Evolutionary conservation across 2,797 vertebrate species (phyloP), one percentile per base, ranked within the genome.

Genomic region (Pseudotriccus pelzelni): DNA sequence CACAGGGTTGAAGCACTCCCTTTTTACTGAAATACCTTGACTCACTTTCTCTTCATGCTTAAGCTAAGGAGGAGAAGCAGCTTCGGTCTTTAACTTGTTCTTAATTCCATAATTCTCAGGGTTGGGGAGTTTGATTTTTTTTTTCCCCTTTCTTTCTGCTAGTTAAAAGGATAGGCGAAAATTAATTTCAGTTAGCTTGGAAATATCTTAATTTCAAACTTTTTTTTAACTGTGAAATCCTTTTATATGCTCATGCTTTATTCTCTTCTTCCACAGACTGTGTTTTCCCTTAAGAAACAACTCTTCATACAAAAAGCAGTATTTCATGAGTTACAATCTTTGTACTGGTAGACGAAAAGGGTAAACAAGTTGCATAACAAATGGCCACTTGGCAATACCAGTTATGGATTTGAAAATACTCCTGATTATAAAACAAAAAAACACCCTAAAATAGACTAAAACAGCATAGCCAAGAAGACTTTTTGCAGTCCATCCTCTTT

Each of bases 361-460:
- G 47, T 94, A 95, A 97, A 94, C 89, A 96, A 88, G 82, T 95
- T 97, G 96, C 91, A 58, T 93, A 96, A 96, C 81, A 92, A 96
- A 89, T 80, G 72, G 76, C 58, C 56, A 80, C 78, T 96, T 97
- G 88, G 93, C 94, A 96, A 30, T 67, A 87, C 53, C 32, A 94
- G 12, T 92, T 70, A 30, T 91, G 68, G 85, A 63, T 85, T 85
- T 94, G 92, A 95, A 94, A 97, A 93, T 94, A 90, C 73, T 92
- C 75, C 89, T 96, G 94, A 87, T 93, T 97, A 55, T 93, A 87
- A 96, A 96, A 93, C 52, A 81, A 81, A 95, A 84, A 92, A 0
- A 0, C 1, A 24, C 28, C 83, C 60, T 53, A 89, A 95, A 95
- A 92, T 96, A 93, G 93, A 96, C 82, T 72, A 78, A 85, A 67